Percentiles rank a stretch among this genome's conserved stretches.
Conservation (phyloP, 1,140 invertebrate species). For the Trichonephila inaurata region DNA sequence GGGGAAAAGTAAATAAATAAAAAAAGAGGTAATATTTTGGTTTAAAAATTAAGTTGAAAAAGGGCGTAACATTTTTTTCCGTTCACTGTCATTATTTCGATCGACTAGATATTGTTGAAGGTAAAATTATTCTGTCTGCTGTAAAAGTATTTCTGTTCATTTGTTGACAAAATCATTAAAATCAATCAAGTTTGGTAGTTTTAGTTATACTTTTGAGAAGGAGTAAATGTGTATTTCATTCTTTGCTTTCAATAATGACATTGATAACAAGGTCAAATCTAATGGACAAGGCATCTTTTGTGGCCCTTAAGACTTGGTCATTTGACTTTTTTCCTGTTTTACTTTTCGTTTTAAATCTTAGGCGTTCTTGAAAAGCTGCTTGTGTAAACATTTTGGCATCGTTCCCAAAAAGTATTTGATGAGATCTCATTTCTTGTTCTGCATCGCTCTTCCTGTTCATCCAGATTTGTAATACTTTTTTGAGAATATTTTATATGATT, state of each 20-base stretch:
- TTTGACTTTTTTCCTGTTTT: neutral
- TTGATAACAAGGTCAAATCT: conserved; percentile 23
- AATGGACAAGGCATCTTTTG: conserved; percentile 46
- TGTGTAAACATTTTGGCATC: conserved; percentile 6
- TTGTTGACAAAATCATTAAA: neutral
- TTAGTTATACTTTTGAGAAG: neutral
- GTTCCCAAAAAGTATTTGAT: conserved; percentile 1
- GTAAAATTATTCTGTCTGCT: neutral
- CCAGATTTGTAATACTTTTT: neutral
- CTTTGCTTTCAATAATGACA: neutral
- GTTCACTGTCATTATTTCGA: neutral
- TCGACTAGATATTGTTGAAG: neutral
- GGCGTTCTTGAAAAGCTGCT: conserved; percentile 28
- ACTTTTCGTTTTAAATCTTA: conserved; percentile 12
- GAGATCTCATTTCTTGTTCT: neutral
- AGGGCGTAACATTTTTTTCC: neutral
- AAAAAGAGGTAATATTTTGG: too few relatives aligned
- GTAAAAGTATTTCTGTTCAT: neutral
- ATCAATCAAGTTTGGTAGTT: neutral
- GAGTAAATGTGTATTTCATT: neutral
- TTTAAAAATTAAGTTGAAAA: too few relatives aligned
- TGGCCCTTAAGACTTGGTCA: conserved; percentile 19
- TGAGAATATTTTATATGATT: too few relatives aligned
- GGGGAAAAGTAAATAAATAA: too few relatives aligned
- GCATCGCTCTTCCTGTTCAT: neutral